These are phyloP conservation scores for Oncopodura yosiiana DNA, from an alignment of 1,140 invertebrate species.

Conservation along the genomic window DNA sequence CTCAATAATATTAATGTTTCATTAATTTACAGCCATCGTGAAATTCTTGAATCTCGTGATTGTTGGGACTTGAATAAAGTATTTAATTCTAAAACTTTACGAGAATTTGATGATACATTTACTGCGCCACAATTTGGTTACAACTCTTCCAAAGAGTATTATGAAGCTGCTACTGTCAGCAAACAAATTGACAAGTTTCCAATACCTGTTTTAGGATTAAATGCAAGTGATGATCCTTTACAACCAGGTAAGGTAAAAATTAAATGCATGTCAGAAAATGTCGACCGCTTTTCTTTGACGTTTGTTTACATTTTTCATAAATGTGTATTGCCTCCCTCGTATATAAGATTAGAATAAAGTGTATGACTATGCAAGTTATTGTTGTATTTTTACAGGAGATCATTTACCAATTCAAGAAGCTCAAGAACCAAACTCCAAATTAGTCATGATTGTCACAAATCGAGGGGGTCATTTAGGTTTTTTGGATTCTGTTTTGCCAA, in stretches of 20 bases:
- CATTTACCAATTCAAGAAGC: constrained; percentile 24
- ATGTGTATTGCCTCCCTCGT: neutral
- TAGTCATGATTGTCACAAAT: constrained; percentile 27
- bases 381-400: too few species aligned
- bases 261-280: neutral
- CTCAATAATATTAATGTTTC: neutral
- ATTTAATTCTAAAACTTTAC: constrained; percentile 16
- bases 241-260: constrained; percentile 24
- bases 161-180: constrained; percentile 18
- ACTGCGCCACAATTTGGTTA: constrained; percentile 30
- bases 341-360: too few species aligned
- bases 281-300: neutral
- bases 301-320: neutral
- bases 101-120: constrained; percentile 30
- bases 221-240: constrained; percentile 30
- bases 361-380: too few species aligned
- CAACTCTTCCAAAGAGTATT: constrained; percentile 17
- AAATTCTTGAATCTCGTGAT: constrained; percentile 19
- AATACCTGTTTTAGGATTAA: constrained; percentile 27
- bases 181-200: constrained; percentile 21
- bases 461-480: constrained; percentile 33
- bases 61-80: constrained; percentile 28
- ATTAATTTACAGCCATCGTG: constrained; percentile 15
- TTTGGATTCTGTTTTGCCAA: constrained; percentile 21
- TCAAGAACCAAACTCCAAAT: constrained; percentile 11